A percentile compares a stretch with the other conserved stretches of the same genome.
phyloP scores from a whole-genome alignment of 2,113 vertebrate species.

The Dromiciops gliroides region DNA sequence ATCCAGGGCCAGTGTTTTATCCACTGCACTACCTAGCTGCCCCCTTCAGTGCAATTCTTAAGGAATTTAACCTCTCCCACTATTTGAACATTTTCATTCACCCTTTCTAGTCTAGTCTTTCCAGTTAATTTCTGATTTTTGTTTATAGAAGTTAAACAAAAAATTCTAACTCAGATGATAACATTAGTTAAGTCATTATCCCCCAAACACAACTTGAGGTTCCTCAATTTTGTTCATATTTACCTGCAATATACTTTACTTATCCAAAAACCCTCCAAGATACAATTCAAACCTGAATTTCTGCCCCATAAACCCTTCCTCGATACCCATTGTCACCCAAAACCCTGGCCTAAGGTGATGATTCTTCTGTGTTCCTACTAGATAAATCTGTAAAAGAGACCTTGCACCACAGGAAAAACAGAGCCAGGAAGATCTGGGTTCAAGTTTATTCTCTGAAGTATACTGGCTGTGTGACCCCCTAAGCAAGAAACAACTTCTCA shows the following conservation, averaged over 20 bases:
- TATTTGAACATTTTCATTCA: not conserved
- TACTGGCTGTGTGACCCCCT: not conserved
- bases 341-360: too few species aligned
- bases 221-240: not conserved
- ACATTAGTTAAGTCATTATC: not conserved
- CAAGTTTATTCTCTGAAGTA: not conserved
- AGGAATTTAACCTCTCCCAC: not conserved
- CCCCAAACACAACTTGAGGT: not conserved
- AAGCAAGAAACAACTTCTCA: not conserved
- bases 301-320: too few species aligned
- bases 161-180: not conserved
- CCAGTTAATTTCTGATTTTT: not conserved
- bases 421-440: not conserved
- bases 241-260: not conserved
- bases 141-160: not conserved
- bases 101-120: not conserved
- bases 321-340: too few species aligned
- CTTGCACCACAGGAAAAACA: not conserved
- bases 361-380: too few species aligned
- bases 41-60: not conserved
- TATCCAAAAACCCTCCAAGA: not conserved
- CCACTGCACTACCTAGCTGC: too few species aligned
- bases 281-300: too few species aligned
- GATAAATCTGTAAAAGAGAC: too few species aligned
- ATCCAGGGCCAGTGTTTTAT: too few species aligned